phyloP scores from a whole-genome alignment of 2,888 invertebrate genomes.

The Linnaemya tessellans region DNA sequence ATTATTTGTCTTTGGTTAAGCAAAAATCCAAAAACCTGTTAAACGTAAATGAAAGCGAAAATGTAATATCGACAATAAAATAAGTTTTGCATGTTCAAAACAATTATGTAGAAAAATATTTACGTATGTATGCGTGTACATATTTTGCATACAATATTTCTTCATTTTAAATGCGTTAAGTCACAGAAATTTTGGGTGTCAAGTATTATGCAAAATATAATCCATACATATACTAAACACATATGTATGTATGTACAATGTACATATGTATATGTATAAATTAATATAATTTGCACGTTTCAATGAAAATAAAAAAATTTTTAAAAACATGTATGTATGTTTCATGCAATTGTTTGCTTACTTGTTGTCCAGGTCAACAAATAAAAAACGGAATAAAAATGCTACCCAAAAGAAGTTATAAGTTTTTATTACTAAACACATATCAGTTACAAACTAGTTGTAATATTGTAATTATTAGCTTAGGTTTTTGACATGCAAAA shows the following conservation, averaged over 20 bases:
- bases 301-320: neutral
- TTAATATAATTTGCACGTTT: constrained; percentile 62
- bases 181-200: constrained; percentile 48
- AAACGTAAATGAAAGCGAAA: constrained; percentile 55
- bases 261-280: neutral
- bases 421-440: neutral
- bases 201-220: constrained; percentile 56
- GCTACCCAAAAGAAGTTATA: constrained; percentile 4
- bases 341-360: constrained; percentile 60
- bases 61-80: constrained; percentile 18
- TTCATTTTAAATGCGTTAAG: constrained; percentile 3
- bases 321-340: constrained; percentile 53
- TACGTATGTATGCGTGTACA: neutral
- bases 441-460: constrained; percentile 1
- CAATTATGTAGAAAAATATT: constrained; percentile 21
- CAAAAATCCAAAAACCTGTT: constrained; percentile 45
- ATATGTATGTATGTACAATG: too few relatives aligned
- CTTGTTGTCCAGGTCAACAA: constrained; percentile 56
- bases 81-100: constrained; percentile 15
- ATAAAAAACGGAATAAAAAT: constrained; percentile 28
- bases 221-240: neutral
- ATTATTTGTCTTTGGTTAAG: neutral
- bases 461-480: neutral
- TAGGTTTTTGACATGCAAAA: constrained; percentile 12
- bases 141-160: neutral